These are phyloP conservation scores for Drosophila santomea DNA, from an alignment of 1,140 invertebrate species.

Conservation along the genomic window DNA sequence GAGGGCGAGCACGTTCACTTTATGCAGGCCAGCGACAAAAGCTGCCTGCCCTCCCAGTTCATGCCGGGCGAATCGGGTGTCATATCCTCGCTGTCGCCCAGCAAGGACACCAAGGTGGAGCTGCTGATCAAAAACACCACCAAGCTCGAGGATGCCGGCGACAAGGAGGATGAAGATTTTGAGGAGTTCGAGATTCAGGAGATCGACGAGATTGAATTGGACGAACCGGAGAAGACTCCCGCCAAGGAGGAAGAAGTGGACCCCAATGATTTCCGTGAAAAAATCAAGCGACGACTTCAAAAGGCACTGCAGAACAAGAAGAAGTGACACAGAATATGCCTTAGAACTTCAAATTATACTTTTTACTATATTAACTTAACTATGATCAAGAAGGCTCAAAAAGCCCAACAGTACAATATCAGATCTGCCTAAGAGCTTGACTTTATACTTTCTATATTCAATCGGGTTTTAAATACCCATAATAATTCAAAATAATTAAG, in stretches of 20 bases:
- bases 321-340: conserved; percentile 52
- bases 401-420: conserved; percentile 72
- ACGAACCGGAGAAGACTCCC: conserved; percentile 11
- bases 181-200: conserved; percentile 54
- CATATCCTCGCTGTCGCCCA: conserved; percentile 17
- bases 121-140: conserved; percentile 21
- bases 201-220: conserved; percentile 46
- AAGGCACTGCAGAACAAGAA: conserved; percentile 76
- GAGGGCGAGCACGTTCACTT: conserved; percentile 79
- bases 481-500: conserved; percentile 30
- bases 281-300: conserved; percentile 78
- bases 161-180: conserved; percentile 30
- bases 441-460: conserved; percentile 9
- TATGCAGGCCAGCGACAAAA: conserved; percentile 78
- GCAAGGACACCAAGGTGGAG: conserved; percentile 34
- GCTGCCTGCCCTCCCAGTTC: conserved; percentile 74
- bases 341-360: conserved; percentile 3
- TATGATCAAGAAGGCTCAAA: not conserved
- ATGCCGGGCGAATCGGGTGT: conserved; percentile 51
- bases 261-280: conserved; percentile 78
- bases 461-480: conserved; percentile 26
- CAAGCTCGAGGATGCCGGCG: conserved; percentile 13
- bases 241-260: conserved; percentile 39
- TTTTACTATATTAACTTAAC: conserved; percentile 12
- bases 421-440: conserved; percentile 1